Evolutionary conservation across 2,888 invertebrate genomes (phyloP).

Genomic region (Drosophila pegasa): DNA sequence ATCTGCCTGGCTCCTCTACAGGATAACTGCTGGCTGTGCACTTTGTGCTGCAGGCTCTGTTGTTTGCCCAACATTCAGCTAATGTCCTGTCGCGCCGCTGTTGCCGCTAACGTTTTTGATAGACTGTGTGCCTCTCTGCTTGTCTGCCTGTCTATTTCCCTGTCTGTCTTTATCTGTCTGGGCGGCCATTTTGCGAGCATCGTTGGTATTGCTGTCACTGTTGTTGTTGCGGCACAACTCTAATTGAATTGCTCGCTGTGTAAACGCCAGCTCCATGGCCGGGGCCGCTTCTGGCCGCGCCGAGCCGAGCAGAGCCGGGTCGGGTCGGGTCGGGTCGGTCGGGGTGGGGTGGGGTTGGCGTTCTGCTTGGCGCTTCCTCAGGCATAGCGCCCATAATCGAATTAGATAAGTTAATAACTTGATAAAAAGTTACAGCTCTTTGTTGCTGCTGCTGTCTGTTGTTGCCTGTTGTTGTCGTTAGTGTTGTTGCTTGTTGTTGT

Average conservation of each 20-base stretch:
- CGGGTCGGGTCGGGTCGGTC: neutral
- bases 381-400: slow-evolving; percentile 71
- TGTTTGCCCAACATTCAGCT: slow-evolving; percentile 24
- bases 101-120: slow-evolving; percentile 32
- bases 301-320: neutral
- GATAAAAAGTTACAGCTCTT: slow-evolving; percentile 74
- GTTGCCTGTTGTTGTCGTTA: slow-evolving; percentile 17
- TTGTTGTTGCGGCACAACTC: slow-evolving; percentile 63
- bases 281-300: neutral
- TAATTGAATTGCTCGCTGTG: slow-evolving; percentile 76
- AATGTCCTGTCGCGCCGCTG: slow-evolving; percentile 51
- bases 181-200: slow-evolving; percentile 43
- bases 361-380: slow-evolving; percentile 25
- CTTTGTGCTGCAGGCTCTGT: neutral
- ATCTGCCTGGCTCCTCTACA: neutral
- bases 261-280: slow-evolving; percentile 50
- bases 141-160: slow-evolving; percentile 39
- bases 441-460: slow-evolving; percentile 40
- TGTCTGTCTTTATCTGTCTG: slow-evolving; percentile 39
- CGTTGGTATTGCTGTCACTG: slow-evolving; percentile 36
- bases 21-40: neutral
- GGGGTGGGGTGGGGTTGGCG: neutral
- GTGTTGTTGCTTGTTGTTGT: slow-evolving; percentile 26
- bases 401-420: slow-evolving; percentile 81
- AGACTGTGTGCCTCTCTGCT: slow-evolving; percentile 20